phyloP scores from a whole-genome alignment of 2,113 vertebrate species.

The Acrocephalus arundinaceus region DNA sequence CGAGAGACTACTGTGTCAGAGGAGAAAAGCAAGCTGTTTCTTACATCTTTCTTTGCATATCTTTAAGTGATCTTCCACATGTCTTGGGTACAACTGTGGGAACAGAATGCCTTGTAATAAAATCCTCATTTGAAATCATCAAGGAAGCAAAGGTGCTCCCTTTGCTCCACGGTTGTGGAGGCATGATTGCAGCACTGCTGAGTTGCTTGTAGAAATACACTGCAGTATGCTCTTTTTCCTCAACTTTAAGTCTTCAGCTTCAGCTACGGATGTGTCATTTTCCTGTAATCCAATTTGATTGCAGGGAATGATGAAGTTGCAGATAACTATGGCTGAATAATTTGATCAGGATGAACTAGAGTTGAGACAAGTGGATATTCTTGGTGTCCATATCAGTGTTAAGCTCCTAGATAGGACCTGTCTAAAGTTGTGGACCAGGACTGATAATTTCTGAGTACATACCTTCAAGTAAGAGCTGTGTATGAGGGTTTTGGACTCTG shows the following conservation, averaged over 20 bases:
- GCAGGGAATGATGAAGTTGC: background rate
- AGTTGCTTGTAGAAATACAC: background rate
- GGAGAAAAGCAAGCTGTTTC: background rate
- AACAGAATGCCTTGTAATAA: background rate
- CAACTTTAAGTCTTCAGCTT: background rate
- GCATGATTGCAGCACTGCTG: background rate
- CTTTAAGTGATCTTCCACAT: background rate
- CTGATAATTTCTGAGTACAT: background rate
- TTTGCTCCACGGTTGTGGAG: background rate
- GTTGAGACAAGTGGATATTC: background rate
- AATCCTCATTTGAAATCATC: background rate
- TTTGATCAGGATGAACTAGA: background rate
- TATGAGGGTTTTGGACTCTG: background rate
- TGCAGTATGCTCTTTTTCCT: background rate
- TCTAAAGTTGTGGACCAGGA: background rate
- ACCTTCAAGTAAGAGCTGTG: background rate
- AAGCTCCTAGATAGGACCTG: background rate
- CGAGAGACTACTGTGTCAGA: background rate
- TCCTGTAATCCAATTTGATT: background rate
- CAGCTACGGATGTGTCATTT: background rate
- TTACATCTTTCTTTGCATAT: background rate
- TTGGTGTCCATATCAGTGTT: background rate
- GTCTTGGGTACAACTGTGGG: background rate
- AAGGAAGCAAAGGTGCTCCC: background rate
- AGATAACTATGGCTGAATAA: background rate